phyloP scores from a whole-genome alignment of 1,140 invertebrate genomes.

The Lepidurus arcticus region DNA sequence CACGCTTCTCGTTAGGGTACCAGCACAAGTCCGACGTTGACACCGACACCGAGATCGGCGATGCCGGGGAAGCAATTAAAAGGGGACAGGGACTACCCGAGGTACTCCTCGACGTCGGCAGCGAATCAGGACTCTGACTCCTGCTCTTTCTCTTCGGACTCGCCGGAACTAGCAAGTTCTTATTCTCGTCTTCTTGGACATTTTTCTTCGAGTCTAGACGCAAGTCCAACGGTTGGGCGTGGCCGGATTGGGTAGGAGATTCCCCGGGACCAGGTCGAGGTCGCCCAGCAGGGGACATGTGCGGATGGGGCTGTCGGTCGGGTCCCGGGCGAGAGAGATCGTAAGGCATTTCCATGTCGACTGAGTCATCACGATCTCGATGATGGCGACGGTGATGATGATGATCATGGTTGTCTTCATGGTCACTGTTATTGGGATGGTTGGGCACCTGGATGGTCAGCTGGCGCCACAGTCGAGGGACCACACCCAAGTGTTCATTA shows the following conservation, averaged over 20 bases:
- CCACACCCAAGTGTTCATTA: constrained; percentile 12
- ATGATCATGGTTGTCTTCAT: constrained; percentile 18
- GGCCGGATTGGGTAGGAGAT: constrained; percentile 46
- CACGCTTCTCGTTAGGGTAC: constrained; percentile 23
- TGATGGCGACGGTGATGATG: constrained; percentile 38
- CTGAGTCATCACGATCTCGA: constrained; percentile 41
- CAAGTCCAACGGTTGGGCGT: constrained; percentile 72
- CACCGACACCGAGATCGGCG: constrained; percentile 28
- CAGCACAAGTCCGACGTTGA: constrained; percentile 7
- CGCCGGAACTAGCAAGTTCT: constrained; percentile 56
- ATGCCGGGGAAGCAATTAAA: constrained; percentile 30
- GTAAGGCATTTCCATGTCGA: constrained; percentile 46
- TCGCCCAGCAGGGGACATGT: constrained; percentile 45
- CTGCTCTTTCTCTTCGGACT: constrained; percentile 40
- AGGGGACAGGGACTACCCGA: constrained; percentile 32
- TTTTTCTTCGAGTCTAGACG: constrained; percentile 71
- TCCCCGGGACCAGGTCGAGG: constrained; percentile 48
- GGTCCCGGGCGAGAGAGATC: constrained; percentile 50
- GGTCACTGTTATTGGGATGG: neutral
- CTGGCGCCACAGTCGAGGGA: constrained; percentile 31
- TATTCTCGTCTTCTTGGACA: constrained; percentile 64
- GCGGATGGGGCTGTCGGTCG: constrained; percentile 34
- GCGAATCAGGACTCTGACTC: neutral
- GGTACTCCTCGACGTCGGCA: neutral
- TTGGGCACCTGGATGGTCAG: constrained; percentile 30